Percentiles rank a stretch among this genome's conserved stretches.
Evolutionary conservation across 2,888 invertebrate genomes (phyloP).

Genomic region (Latrodectus elegans): DNA sequence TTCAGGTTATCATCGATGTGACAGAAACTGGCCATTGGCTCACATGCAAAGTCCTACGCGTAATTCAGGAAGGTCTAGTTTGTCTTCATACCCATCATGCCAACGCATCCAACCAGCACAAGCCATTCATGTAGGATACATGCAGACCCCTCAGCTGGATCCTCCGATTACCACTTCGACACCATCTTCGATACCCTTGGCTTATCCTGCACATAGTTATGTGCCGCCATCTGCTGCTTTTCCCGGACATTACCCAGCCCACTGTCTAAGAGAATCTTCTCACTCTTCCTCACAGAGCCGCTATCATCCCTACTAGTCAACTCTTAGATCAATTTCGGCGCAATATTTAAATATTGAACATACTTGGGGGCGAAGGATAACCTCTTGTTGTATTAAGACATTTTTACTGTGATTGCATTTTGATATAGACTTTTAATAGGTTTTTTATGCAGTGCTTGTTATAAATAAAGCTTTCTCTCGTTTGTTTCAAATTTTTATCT

Average conservation of each 20-base stretch:
- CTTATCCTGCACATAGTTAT: conserved; percentile 46
- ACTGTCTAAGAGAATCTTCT: conserved; percentile 31
- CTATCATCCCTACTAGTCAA: conserved; percentile 56
- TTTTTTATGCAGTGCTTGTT: no score
- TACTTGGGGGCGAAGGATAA: no score
- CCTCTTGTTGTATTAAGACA: no score
- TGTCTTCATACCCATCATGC: conserved; percentile 33
- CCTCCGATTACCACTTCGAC: conserved; percentile 17
- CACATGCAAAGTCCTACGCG: conserved; percentile 41
- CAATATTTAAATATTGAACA: no score
- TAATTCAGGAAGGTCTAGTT: conserved; percentile 28
- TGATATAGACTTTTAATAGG: no score
- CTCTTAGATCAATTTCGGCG: neutral
- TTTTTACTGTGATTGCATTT: no score
- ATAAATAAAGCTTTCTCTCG: no score
- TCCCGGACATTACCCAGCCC: conserved; percentile 55
- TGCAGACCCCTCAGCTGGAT: conserved; percentile 33
- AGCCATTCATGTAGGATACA: conserved; percentile 45
- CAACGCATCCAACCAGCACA: conserved; percentile 34
- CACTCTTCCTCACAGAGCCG: conserved; percentile 26
- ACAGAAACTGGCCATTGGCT: conserved; percentile 48
- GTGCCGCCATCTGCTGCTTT: conserved; percentile 45
- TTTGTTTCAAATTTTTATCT: no score
- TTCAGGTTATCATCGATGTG: conserved; percentile 26
- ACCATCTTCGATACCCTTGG: conserved; percentile 27